Base-by-base conservation (phyloP, 1,140 invertebrate species). In the roundworm (Caenorhabditis elegans) region DNA sequence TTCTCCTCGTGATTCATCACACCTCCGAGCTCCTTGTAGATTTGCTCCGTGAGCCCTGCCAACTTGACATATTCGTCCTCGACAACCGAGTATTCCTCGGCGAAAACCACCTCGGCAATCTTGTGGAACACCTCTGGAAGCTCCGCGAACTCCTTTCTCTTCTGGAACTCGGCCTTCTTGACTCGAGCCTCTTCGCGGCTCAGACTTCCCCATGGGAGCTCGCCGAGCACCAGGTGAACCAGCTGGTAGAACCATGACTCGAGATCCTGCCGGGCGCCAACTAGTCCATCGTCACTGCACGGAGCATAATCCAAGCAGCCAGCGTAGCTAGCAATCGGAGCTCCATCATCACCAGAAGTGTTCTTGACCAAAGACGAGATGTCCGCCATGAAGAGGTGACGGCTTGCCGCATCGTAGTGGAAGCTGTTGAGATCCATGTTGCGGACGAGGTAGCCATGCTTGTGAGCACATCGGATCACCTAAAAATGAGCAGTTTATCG, bases 331-430 rank as follows among this genome's bases (percentile, higher is more conserved):
- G 82, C 82, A 3, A 43, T 60, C 13, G 60, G 60, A 2, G 34
- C 28, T 13, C 82, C 76, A 36, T 76, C 55, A n/a, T 36, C 39
- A 43, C 28, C 24, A n/a, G 46, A 28, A 4, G 75, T 51, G n/a
- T 46, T 43, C 26, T 70, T 79, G 19, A 53, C 19, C 4, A 83
- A n/a, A 49, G 53, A 31, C 1, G 76, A 79, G 22, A 83, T 79
- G 34, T 83, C 82, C 5, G 77, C 53, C 76, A 83, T 78, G 77
- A 83, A 83, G 19, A 83, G 82, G 34, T 83, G 77, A 22, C 82
- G 82, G 49, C 65, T 79, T 19, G 39, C 60, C 2, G 82, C 82
- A 39, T 79, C 76, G 34, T 65, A 53, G 24, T 65, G 77, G 55
- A 83, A 70, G 34, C 46, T 34, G 28, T 83, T 75, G 4, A 79